These are phyloP conservation scores for Crotalus viridis DNA, from an alignment of 2,113 vertebrate species.

Conservation along the genomic window DNA sequence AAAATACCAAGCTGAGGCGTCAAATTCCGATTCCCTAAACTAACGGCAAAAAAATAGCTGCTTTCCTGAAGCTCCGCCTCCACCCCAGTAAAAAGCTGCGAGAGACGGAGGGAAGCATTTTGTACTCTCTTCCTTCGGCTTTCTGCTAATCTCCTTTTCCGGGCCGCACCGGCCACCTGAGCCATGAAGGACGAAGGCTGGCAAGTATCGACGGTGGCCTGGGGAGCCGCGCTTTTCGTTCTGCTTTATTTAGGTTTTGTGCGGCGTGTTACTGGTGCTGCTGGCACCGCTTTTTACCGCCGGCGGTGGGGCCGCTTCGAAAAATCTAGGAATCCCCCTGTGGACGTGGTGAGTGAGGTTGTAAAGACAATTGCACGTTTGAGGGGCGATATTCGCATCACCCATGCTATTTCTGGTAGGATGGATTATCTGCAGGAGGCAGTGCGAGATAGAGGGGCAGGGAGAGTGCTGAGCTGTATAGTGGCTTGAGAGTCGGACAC, in stretches of 20 bases:
- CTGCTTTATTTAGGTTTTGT: conserved; percentile 25
- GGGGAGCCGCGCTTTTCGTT: background rate
- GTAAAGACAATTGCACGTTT: background rate
- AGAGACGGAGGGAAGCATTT: background rate
- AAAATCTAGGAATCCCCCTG: background rate
- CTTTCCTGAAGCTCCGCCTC: background rate
- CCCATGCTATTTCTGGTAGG: background rate
- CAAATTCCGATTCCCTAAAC: background rate
- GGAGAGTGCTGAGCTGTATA: background rate
- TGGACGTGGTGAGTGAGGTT: conserved; percentile 23
- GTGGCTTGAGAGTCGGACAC: background rate
- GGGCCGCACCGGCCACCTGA: background rate
- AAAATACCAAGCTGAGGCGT: background rate
- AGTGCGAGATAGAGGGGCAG: background rate
- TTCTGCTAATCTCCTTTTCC: background rate
- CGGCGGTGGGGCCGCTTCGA: conserved; percentile 13
- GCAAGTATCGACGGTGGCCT: background rate
- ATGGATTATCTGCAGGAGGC: background rate
- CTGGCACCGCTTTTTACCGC: background rate
- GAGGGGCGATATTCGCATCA: background rate
- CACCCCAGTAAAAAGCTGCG: background rate
- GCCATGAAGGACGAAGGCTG: background rate
- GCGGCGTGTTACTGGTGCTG: conserved; percentile 26
- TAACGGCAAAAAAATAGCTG: background rate
- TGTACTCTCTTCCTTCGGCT: background rate